Conservation (phyloP, 2,797 vertebrate species). For the Epinephelus malabaricus region DNA sequence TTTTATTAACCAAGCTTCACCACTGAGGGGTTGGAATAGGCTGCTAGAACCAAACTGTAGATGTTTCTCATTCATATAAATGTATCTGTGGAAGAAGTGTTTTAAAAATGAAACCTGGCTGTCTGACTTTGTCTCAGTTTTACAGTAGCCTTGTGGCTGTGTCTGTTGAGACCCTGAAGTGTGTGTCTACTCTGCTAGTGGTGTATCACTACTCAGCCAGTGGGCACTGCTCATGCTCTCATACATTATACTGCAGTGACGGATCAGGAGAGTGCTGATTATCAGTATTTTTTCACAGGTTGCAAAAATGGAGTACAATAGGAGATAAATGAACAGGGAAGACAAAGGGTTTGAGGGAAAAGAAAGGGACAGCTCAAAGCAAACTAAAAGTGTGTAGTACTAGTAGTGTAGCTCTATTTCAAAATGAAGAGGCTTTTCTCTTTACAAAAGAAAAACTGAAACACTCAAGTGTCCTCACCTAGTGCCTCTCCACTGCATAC, state of each 20-base stretch:
- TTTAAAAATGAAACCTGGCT: background rate
- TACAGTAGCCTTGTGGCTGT: background rate
- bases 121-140: background rate
- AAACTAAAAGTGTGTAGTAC: background rate
- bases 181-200: background rate
- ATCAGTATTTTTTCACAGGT: conserved; percentile 20
- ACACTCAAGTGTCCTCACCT: background rate
- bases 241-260: background rate
- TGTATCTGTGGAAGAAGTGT: background rate
- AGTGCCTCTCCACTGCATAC: background rate
- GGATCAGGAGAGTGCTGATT: background rate
- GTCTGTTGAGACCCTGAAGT: background rate
- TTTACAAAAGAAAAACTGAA: background rate
- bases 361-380: background rate
- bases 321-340: conserved; percentile 9
- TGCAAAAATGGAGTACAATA: conserved; percentile 22
- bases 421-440: background rate
- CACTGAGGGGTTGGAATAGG: background rate
- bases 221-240: background rate
- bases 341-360: background rate
- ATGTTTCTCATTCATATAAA: background rate
- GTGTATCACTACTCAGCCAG: background rate
- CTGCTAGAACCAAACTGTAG: background rate
- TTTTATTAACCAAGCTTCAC: background rate
- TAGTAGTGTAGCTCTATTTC: background rate